Evolutionary conservation across 2,113 vertebrate genomes (phyloP).

Genomic region (Colinus virginianus): DNA sequence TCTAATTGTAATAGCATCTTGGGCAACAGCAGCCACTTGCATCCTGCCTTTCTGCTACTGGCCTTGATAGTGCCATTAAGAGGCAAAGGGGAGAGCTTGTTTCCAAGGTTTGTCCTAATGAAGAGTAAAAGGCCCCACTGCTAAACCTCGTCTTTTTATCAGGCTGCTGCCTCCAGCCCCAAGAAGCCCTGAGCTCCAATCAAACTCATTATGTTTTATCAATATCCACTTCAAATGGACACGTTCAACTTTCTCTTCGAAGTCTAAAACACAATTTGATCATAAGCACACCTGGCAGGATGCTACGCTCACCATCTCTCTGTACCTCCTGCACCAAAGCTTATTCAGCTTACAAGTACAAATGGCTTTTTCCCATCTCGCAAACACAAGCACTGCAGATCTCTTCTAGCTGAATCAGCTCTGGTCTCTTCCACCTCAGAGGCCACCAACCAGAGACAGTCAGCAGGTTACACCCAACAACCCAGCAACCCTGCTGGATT

Average conservation of each 20-base stretch:
- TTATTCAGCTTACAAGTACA: neutral
- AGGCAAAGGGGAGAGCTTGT: neutral
- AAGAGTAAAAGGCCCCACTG: neutral
- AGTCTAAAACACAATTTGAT: fast-evolving
- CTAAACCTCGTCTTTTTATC: neutral
- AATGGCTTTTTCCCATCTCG: neutral
- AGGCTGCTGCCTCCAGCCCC: neutral
- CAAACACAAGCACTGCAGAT: neutral
- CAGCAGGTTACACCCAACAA: fast-evolving
- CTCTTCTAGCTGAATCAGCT: neutral
- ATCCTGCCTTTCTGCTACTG: constrained; percentile 3
- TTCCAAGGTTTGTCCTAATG: neutral
- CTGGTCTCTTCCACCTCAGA: neutral
- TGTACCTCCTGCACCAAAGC: neutral
- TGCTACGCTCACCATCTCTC: fast-evolving
- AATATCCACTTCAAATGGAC: neutral
- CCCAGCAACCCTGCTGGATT: neutral
- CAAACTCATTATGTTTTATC: neutral
- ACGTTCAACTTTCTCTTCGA: neutral
- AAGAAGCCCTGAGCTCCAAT: neutral
- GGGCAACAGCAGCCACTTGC: constrained; percentile 45
- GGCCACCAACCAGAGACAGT: neutral
- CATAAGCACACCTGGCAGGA: neutral
- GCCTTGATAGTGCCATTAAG: constrained; percentile 34
- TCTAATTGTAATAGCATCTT: constrained; percentile 56